Conservation (phyloP, 2,797 vertebrate genomes). For the Pipistrellus kuhlii region DNA sequence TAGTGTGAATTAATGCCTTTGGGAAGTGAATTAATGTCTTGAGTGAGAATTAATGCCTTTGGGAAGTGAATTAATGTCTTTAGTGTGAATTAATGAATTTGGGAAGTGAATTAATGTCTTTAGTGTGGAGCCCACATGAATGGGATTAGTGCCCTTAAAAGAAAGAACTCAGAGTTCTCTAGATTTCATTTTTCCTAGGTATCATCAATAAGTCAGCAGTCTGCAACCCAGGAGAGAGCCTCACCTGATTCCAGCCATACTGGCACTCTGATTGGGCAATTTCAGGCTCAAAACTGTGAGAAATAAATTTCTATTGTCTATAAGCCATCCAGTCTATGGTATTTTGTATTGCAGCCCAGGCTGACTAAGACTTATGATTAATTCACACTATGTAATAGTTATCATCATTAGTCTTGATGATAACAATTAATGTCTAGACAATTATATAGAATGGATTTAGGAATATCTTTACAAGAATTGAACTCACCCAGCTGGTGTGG, state of each 20-base stretch:
- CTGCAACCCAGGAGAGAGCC: neutral
- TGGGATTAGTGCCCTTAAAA: neutral
- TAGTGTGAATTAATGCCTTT: no score
- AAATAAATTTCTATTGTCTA: neutral
- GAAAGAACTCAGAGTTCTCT: neutral
- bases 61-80: no score
- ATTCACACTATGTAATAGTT: neutral
- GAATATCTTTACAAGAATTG: neutral
- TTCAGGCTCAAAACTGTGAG: neutral
- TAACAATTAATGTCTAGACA: neutral
- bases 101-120: neutral
- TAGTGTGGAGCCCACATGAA: neutral
- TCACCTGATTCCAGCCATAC: neutral
- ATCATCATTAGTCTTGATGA: neutral
- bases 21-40: neutral
- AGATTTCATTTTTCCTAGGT: neutral
- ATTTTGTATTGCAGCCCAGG: neutral
- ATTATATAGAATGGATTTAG: neutral
- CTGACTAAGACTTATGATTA: neutral
- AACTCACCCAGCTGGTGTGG: neutral
- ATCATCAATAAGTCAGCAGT: neutral
- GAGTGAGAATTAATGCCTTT: no score
- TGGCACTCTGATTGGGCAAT: neutral
- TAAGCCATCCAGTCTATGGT: neutral
- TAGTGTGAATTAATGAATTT: neutral